Conservation (phyloP, 2,113 vertebrate genomes). For the Herpetotheres cachinnans region DNA sequence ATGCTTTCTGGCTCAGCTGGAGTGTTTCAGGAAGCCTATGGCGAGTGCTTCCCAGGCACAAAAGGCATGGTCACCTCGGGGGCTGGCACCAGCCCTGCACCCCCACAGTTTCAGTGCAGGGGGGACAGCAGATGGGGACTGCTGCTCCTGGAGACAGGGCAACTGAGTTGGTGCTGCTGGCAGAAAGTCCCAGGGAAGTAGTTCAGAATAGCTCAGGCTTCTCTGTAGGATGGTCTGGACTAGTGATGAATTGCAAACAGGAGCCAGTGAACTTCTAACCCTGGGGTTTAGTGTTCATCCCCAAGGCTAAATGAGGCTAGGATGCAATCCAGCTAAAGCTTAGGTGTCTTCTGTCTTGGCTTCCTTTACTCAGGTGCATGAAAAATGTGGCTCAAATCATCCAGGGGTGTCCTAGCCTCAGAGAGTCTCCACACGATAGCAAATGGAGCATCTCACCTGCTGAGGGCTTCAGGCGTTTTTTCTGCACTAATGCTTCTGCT, state of each 20-base stretch:
- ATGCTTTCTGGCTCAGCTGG: background rate
- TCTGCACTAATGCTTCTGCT: background rate
- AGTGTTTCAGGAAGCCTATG: background rate
- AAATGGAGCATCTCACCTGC: background rate
- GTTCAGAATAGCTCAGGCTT: background rate
- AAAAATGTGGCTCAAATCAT: background rate
- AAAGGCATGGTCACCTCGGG: background rate
- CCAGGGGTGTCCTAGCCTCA: background rate
- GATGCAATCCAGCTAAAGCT: background rate
- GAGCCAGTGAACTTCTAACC: background rate
- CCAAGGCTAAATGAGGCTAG: background rate
- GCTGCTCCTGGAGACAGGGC: background rate
- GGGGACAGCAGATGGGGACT: background rate
- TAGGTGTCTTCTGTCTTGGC: background rate
- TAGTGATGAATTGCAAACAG: background rate
- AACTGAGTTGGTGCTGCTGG: background rate
- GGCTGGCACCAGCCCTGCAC: background rate
- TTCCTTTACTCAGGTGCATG: background rate
- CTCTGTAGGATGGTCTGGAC: background rate
- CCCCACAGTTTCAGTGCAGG: background rate
- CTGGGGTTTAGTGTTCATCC: background rate
- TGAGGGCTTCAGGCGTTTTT: accelerated
- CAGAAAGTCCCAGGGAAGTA: background rate
- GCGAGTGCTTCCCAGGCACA: background rate
- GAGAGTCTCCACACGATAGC: background rate